phyloP scores from a whole-genome alignment of 2,888 invertebrate genomes.

The Mimachlamys varia region DNA sequence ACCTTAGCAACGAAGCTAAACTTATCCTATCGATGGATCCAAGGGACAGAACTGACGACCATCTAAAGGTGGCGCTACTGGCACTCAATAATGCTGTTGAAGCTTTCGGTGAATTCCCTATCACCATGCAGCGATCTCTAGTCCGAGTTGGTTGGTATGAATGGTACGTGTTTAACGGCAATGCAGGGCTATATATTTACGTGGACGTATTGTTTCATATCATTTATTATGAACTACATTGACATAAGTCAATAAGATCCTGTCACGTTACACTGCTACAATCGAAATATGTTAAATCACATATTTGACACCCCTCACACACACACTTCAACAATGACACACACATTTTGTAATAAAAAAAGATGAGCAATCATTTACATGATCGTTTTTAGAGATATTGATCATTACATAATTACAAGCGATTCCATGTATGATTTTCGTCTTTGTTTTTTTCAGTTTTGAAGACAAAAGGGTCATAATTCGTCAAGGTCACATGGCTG shows the following conservation, averaged over 20 bases:
- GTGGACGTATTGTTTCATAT: too few species aligned
- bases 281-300: too few species aligned
- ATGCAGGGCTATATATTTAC: too few species aligned
- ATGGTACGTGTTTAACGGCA: slow-evolving; percentile 66
- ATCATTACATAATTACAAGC: too few species aligned
- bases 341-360: too few species aligned
- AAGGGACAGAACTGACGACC: slow-evolving; percentile 72
- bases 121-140: slow-evolving; percentile 77
- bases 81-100: slow-evolving; percentile 75
- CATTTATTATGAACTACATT: too few species aligned
- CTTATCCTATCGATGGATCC: slow-evolving; percentile 73
- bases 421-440: not conserved
- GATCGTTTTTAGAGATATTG: too few species aligned
- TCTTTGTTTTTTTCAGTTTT: slow-evolving; percentile 57
- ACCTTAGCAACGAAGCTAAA: slow-evolving; percentile 75
- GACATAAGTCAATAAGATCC: too few species aligned
- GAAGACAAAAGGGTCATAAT: slow-evolving; percentile 77
- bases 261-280: too few species aligned
- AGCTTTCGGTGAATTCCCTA: slow-evolving; percentile 79
- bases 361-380: too few species aligned
- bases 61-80: slow-evolving; percentile 72
- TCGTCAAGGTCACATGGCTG: slow-evolving; percentile 79
- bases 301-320: too few species aligned
- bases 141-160: slow-evolving; percentile 79
- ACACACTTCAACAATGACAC: too few species aligned